Base-by-base conservation (phyloP, 2,797 vertebrate species). In the Enteromius viviparus region DNA sequence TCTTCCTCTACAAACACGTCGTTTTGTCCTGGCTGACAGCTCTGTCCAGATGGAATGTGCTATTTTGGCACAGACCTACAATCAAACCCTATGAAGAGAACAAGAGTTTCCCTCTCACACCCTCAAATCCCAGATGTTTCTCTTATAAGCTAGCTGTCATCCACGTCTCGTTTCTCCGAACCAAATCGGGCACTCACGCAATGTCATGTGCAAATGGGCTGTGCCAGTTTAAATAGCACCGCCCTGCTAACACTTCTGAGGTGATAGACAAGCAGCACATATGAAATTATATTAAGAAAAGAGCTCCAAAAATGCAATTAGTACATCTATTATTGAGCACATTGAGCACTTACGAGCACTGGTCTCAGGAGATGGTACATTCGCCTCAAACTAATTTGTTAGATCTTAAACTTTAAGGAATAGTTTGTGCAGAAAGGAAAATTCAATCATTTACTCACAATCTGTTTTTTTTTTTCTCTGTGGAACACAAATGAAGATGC, bases 251-350 rank as follows among this genome's bases (percentile, higher is more conserved):
- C 86, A 84, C 76, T 89, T 90, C 26, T 19, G 77, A 55, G 78
- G 84, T 62, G 66, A 80, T 29, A 77, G 86, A 74, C 55, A 40
- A 85, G 74, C 75, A 75, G 72, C 49, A 68, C 80, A 86, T 23
- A 45, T 87, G 85, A 83, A 87, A 87, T 86, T 65, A 40, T 78
- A 76, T 62, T 29, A 62, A 29, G 23, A 75, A 78, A 78, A 53
- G 49, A 53, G 88, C 86, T 87, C 78, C 40, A 84, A 78, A 70
- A 89, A 91, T 89, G 89, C 89, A 91, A 93, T 93, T 92, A 91
- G 85, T 89, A 86, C 85, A 40, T 84, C 82, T 86, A 79, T 85
- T 85, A 86, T 89, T 21, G 74, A 66, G 65, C 26, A 71, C n/a
- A 10, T 10, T 8, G 23, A 47, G 23, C 17, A 29, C 10, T 51